Conservation (phyloP, 2,888 invertebrate species). For the Nebria brevicollis region DNA sequence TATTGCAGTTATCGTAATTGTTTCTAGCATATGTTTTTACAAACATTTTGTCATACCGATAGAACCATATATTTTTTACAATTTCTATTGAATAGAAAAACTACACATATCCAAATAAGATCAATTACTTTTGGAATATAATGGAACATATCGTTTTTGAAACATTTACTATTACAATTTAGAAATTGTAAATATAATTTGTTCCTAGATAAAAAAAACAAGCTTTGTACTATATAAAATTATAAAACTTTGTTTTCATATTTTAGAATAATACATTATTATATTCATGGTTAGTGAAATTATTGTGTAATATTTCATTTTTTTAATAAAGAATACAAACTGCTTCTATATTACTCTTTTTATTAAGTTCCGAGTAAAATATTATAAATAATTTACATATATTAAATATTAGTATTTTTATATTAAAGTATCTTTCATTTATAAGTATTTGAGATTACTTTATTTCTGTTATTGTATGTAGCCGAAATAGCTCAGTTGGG, state of each 20-base stretch:
- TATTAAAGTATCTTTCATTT: no score
- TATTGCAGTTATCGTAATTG: neutral
- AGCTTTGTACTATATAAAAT: slow-evolving; percentile 43
- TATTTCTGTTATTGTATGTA: neutral
- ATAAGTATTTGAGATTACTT: neutral
- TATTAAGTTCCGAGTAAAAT: neutral
- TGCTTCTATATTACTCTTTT: slow-evolving; percentile 31
- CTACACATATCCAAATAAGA: slow-evolving; percentile 39
- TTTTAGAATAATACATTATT: slow-evolving; percentile 1
- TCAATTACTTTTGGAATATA: slow-evolving; percentile 41
- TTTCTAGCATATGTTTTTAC: neutral
- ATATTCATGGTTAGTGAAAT: slow-evolving; percentile 15
- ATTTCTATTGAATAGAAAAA: slow-evolving; percentile 40
- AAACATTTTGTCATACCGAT: neutral
- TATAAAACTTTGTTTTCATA: neutral
- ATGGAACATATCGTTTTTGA: slow-evolving; percentile 41
- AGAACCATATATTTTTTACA: slow-evolving; percentile 39
- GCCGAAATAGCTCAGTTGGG: slow-evolving; percentile 85
- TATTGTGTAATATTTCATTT: slow-evolving; percentile 20
- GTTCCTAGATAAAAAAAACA: slow-evolving; percentile 30
- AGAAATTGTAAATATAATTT: slow-evolving; percentile 44
- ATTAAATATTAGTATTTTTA: no score
- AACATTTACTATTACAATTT: slow-evolving; percentile 28
- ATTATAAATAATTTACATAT: neutral
- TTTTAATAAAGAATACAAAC: slow-evolving; percentile 38